Percentiles rank a stretch among this genome's conserved stretches.
These are phyloP conservation scores for Kryphioiulus occultus DNA, from an alignment of 2,888 invertebrate species.

Conservation along the genomic window DNA sequence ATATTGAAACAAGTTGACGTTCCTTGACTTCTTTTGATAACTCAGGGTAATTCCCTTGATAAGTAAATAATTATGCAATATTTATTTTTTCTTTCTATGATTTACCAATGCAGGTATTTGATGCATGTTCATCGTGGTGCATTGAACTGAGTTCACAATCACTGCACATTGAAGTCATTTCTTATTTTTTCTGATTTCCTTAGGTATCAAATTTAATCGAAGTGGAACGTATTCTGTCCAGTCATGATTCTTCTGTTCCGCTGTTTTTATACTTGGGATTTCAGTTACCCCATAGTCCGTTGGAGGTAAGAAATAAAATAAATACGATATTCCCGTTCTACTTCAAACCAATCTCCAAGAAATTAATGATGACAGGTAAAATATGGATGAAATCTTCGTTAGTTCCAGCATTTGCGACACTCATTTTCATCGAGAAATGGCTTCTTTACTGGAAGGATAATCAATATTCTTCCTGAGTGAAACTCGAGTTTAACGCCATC, in stretches of 20 bases:
- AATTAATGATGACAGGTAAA: neutral
- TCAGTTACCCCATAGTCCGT: conserved; percentile 37
- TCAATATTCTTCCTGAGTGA: neutral
- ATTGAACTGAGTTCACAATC: too few relatives aligned
- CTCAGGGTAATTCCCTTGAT: too few relatives aligned
- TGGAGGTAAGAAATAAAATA: conserved; percentile 29
- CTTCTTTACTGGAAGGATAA: neutral
- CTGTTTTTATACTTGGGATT: conserved; percentile 45
- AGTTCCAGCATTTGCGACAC: too few relatives aligned
- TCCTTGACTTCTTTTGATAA: too few relatives aligned
- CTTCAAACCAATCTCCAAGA: neutral
- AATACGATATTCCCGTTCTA: neutral
- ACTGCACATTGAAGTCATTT: neutral
- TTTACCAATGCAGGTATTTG: too few relatives aligned
- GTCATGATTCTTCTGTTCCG: neutral
- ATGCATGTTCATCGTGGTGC: too few relatives aligned
- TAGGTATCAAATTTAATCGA: conserved; percentile 37
- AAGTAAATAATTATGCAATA: too few relatives aligned
- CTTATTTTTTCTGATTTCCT: neutral
- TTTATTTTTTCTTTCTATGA: neutral
- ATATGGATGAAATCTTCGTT: neutral
- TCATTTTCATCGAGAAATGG: neutral
- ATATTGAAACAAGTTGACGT: too few relatives aligned
- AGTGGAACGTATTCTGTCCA: conserved; percentile 38
- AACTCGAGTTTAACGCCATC: neutral